phyloP scores from a whole-genome alignment of 2,113 vertebrate species.

The Synodontis membranacea region DNA sequence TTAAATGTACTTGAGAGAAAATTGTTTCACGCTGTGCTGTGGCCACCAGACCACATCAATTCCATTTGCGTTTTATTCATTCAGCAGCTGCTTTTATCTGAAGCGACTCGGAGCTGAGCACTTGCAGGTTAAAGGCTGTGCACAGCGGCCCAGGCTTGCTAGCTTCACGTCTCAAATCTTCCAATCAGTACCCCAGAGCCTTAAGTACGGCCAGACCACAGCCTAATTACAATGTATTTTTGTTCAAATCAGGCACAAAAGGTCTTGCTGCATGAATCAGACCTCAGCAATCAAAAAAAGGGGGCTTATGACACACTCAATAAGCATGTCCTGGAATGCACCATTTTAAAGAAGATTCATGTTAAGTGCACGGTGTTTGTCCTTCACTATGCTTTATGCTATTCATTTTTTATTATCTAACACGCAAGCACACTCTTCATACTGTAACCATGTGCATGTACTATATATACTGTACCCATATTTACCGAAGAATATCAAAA shows the following conservation, averaged over 20 bases:
- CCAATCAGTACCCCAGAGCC: not conserved
- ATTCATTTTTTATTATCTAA: not conserved
- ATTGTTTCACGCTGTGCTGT: slow-evolving; percentile 8
- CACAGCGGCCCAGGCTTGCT: not conserved
- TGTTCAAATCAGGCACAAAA: not conserved
- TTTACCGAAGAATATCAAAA: not conserved
- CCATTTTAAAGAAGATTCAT: not conserved
- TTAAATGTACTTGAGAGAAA: not conserved
- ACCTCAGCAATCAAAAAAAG: not conserved
- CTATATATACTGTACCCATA: not conserved
- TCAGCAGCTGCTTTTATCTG: slow-evolving; percentile 8
- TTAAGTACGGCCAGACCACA: not conserved
- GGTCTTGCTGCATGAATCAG: not conserved
- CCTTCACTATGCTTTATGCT: not conserved
- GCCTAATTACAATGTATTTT: not conserved
- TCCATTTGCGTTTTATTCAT: slow-evolving; percentile 1
- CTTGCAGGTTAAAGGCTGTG: not conserved
- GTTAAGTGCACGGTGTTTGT: not conserved
- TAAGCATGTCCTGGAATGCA: not conserved
- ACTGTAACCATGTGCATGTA: not conserved
- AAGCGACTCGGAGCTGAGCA: not conserved
- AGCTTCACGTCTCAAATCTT: not conserved
- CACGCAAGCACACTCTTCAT: not conserved
- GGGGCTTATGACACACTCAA: not conserved
- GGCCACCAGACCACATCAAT: slow-evolving; percentile 27